phyloP scores from a whole-genome alignment of 2,113 vertebrate genomes.

The Tympanuchus pallidicinctus region DNA sequence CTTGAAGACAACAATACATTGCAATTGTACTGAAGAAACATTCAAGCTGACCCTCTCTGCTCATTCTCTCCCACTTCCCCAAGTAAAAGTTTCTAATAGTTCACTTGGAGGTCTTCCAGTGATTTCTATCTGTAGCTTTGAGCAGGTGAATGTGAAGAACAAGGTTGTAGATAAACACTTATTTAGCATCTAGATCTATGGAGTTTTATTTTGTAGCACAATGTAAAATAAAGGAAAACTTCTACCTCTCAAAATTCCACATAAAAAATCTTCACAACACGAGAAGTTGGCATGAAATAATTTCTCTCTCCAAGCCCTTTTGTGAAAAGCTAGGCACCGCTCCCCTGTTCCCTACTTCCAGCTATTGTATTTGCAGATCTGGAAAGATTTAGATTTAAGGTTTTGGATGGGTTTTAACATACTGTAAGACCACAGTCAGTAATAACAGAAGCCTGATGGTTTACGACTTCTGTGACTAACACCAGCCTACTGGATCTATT shows the following conservation, averaged over 20 bases:
- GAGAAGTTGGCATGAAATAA: not conserved
- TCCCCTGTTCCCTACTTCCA: not conserved
- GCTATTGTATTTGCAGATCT: not conserved
- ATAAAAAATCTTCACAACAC: not conserved
- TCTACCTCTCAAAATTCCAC: not conserved
- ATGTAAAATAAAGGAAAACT: not conserved
- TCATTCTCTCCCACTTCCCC: not conserved
- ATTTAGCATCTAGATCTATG: not conserved
- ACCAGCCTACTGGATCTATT: not conserved
- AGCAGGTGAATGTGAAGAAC: not conserved
- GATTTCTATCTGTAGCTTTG: not conserved
- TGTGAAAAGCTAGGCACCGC: not conserved
- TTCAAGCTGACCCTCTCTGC: not conserved
- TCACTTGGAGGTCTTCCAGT: not conserved
- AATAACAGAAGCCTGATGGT: not conserved
- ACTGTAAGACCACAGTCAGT: not conserved
- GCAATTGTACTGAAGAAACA: not conserved
- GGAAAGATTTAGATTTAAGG: not conserved
- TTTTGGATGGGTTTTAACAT: not conserved
- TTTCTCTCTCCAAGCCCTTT: not conserved
- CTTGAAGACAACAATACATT: not conserved
- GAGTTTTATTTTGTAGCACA: not conserved
- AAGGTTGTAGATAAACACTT: not conserved
- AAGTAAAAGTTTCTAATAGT: not conserved
- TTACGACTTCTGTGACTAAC: not conserved